Conservation (phyloP, 2,797 vertebrate species). For the Florisuga fusca region DNA sequence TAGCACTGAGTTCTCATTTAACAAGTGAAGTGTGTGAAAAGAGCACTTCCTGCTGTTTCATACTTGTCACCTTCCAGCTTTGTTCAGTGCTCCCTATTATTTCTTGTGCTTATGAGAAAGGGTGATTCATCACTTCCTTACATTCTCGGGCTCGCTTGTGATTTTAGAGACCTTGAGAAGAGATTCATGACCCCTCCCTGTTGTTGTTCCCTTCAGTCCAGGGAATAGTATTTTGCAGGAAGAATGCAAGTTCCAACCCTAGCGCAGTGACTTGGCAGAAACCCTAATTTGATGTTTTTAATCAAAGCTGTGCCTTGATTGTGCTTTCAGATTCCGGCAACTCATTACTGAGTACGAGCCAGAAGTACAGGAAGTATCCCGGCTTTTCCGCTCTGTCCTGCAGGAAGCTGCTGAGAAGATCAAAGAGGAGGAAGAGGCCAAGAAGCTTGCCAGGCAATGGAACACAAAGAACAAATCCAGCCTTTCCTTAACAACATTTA, state of each 20-base stretch:
- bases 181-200: background rate
- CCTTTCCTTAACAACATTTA: constrained; percentile 87
- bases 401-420: constrained; percentile 87
- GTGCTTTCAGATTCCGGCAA: constrained; percentile 88
- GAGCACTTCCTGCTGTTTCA: constrained; percentile 14
- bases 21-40: background rate
- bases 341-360: constrained; percentile 88
- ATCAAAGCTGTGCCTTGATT: constrained; percentile 28
- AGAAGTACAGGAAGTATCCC: constrained; percentile 88
- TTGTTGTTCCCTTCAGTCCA: background rate
- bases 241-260: background rate
- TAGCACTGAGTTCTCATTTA: background rate
- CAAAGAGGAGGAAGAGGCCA: constrained; percentile 90
- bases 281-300: background rate
- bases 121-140: constrained; percentile 46
- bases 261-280: background rate
- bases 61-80: background rate
- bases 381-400: constrained; percentile 89
- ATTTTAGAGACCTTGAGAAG: background rate
- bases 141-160: background rate
- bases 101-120: background rate
- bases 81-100: background rate
- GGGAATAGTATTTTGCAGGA: background rate
- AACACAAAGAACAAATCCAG: constrained; percentile 87
- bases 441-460: constrained; percentile 90